Evolutionary conservation across 2,888 invertebrate genomes (phyloP).

Genomic region (Aporophyla lueneburgensis): DNA sequence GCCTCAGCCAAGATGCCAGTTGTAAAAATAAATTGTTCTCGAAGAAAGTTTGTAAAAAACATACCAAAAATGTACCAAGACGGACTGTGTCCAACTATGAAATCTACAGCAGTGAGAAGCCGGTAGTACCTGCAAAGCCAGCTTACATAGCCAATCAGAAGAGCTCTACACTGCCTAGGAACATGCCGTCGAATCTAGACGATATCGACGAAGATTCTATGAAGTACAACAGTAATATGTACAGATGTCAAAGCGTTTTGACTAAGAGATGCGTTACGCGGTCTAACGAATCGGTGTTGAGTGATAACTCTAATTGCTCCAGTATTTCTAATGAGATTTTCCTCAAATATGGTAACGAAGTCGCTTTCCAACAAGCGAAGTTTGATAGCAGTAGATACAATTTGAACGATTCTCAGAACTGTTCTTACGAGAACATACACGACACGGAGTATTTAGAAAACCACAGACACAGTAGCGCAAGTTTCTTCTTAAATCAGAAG

Average conservation of each 20-base stretch:
- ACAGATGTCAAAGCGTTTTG: constrained; percentile 88
- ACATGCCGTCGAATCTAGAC: constrained; percentile 89
- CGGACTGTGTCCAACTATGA: constrained; percentile 95
- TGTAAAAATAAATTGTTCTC: constrained; percentile 89
- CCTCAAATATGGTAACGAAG: constrained; percentile 87
- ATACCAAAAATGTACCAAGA: constrained; percentile 90
- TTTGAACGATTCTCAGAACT: constrained; percentile 87
- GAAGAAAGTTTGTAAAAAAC: constrained; percentile 89
- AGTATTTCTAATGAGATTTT: constrained; percentile 90
- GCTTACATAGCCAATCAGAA: constrained; percentile 82
- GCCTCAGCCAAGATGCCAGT: constrained; percentile 89
- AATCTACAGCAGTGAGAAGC: constrained; percentile 90
- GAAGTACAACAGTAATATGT: constrained; percentile 83
- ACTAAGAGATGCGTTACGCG: constrained; percentile 91
- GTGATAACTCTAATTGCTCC: constrained; percentile 89
- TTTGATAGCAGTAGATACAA: constrained; percentile 86
- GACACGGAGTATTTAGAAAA: constrained; percentile 89
- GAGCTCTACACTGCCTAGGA: constrained; percentile 88
- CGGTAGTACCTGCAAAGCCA: constrained; percentile 83
- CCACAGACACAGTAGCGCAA: constrained; percentile 93
- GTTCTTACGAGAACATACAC: constrained; percentile 86
- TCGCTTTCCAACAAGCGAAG: constrained; percentile 88
- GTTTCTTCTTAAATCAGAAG: constrained; percentile 94
- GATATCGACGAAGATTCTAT: constrained; percentile 89
- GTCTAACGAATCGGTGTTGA: constrained; percentile 90